Evolutionary conservation across 2,113 vertebrate species (phyloP), one percentile per base, ranked within the genome.

Genomic region (Phoxinus phoxinus): DNA sequence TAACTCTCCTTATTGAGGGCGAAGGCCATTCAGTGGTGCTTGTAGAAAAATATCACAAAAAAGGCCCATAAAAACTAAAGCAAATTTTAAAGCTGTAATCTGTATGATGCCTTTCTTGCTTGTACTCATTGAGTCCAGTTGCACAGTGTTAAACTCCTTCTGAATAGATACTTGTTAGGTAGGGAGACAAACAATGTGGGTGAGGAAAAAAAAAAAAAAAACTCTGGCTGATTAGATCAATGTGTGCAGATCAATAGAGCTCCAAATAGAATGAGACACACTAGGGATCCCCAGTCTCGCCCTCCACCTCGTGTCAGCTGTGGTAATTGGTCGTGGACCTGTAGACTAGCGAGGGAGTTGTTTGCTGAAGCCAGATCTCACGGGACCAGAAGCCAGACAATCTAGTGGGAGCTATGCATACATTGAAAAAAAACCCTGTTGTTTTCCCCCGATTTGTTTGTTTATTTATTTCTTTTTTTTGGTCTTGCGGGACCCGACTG

Each of bases 221-320:
- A 10, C 81, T 81, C 78, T 80, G 81, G 84, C 69, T 83, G 85
- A 87, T 88, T 84, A 86, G 89, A 91, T 86, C 78, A 84, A 83
- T 90, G 88, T 86, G 88, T 85, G 86, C 15, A 88, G 89, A 92
- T 90, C 90, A 90, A 90, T 89, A 88, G 77, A 87, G 79, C 87
- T 86, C 73, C 71, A 80, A 81, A 81, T 85, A 65, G 48, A 67
- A 75, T 41, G 46, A 58, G 65, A 84, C 73, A 58, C 87, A 35
- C 61, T 32, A 25, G 63, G 23, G 63, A 72, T 25, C 11, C 51
- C n/a, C 21, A 44, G 65, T 58, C 44, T 53, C 65, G 8, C 51
- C 59, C 48, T 46, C 48, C 32, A 9, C 76, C 15, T 53, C n/a
- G 2, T 23, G n/a, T 58, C 51, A 76, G 85, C 83, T 86, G 63